Percentiles rank a stretch among this genome's conserved stretches.
These are phyloP conservation scores for Hyla sarda DNA, from an alignment of 2,113 vertebrate species.

Conservation along the genomic window DNA sequence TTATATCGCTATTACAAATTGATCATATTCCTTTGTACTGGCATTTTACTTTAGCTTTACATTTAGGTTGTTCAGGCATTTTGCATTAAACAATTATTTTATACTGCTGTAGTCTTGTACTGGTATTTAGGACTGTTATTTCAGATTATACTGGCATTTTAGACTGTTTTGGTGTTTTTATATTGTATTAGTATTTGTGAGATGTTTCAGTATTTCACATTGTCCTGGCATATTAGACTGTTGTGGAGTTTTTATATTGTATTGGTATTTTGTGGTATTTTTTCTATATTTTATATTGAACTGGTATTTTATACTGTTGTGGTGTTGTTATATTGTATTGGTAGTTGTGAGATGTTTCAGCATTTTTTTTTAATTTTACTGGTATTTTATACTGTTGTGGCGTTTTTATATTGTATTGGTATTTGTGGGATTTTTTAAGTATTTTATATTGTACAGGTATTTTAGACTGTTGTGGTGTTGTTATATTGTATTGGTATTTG, in stretches of 20 bases:
- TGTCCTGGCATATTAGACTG: too few relatives aligned
- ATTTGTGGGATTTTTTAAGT: background rate
- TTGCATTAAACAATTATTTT: background rate
- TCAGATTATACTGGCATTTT: background rate
- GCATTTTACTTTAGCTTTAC: background rate
- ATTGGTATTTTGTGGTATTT: background rate
- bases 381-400: background rate
- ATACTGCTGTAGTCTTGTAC: background rate
- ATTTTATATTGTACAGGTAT: background rate
- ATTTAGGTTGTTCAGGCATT: background rate
- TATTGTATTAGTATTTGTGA: too few relatives aligned
- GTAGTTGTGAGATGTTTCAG: background rate
- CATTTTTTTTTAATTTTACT: background rate
- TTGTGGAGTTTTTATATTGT: too few relatives aligned
- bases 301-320: background rate
- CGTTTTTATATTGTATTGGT: background rate
- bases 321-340: background rate
- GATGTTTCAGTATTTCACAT: background rate
- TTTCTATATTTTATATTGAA: background rate
- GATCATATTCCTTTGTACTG: too few relatives aligned
- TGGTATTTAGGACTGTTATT: background rate
- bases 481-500: background rate
- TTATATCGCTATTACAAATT: too few relatives aligned
- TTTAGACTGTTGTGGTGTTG: background rate
- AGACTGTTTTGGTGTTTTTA: background rate